Conservation (phyloP, 2,888 invertebrate genomes). For the Drosophila pegasa region DNA sequence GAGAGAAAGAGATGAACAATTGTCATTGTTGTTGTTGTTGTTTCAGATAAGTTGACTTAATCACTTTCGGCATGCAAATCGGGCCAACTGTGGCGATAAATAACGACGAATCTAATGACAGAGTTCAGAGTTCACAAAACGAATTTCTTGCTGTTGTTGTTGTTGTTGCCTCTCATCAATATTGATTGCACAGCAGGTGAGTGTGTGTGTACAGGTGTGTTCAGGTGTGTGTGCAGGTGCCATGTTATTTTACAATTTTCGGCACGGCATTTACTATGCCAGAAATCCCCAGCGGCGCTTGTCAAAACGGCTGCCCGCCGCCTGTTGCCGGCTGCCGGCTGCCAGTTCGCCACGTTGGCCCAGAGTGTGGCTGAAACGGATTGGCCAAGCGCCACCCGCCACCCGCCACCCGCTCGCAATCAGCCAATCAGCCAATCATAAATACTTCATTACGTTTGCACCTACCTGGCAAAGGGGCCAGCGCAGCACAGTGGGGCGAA, state of each 20-base stretch:
- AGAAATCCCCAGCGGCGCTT: slow-evolving; percentile 74
- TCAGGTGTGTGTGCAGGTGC: slow-evolving; percentile 25
- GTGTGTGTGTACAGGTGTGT: background rate
- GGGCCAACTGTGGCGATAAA: slow-evolving; percentile 43
- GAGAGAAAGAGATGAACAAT: slow-evolving; percentile 19
- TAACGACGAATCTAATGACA: slow-evolving; percentile 19
- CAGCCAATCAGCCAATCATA: slow-evolving; percentile 71
- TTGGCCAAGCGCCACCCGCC: slow-evolving; percentile 38
- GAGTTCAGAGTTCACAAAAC: slow-evolving; percentile 10
- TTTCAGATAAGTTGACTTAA: slow-evolving; percentile 52
- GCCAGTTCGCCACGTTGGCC: slow-evolving; percentile 14
- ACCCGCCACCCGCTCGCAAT: slow-evolving; percentile 35
- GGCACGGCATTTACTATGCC: slow-evolving; percentile 67
- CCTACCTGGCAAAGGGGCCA: slow-evolving; percentile 16
- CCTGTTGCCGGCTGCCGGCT: slow-evolving; percentile 7
- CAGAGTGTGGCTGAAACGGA: slow-evolving; percentile 36
- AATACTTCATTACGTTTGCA: slow-evolving; percentile 71
- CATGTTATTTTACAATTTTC: slow-evolving; percentile 61
- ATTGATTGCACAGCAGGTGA: slow-evolving; percentile 55
- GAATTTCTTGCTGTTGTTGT: slow-evolving; percentile 8
- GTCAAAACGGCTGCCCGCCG: slow-evolving; percentile 56
- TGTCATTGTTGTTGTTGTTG: slow-evolving; percentile 11
- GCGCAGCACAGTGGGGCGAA: background rate
- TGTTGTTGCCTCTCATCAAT: slow-evolving; percentile 64
- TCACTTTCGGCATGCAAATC: slow-evolving; percentile 53